phyloP scores from a whole-genome alignment of 1,140 invertebrate species.

The Drosophila prosaltans region DNA sequence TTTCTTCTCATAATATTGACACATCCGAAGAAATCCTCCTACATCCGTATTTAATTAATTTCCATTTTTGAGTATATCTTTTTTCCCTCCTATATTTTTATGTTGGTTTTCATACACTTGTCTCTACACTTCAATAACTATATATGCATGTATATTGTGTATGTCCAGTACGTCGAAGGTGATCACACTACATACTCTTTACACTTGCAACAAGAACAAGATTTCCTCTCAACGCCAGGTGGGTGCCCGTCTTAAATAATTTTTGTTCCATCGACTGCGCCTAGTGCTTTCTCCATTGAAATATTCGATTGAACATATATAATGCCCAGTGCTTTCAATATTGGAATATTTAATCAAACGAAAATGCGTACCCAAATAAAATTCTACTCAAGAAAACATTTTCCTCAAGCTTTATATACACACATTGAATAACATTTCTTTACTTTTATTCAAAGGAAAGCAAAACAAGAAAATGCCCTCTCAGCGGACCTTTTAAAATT shows the following conservation, averaged over 20 bases:
- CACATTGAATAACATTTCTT: too few relatives aligned
- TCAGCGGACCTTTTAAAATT: too few relatives aligned
- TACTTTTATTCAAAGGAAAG: too few relatives aligned
- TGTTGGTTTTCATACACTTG: background rate
- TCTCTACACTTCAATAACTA: conserved; percentile 6
- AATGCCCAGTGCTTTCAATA: background rate
- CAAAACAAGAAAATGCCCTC: too few relatives aligned
- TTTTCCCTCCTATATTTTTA: conserved; percentile 5
- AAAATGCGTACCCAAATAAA: conserved; percentile 2
- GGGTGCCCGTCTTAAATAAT: conserved; percentile 31
- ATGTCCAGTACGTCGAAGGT: conserved; percentile 55
- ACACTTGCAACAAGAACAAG: conserved; percentile 58
- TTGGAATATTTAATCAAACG: background rate
- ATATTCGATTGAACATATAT: background rate
- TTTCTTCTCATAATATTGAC: too few relatives aligned
- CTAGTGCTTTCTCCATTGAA: conserved; percentile 26
- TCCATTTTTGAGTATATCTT: background rate
- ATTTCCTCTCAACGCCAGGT: conserved; percentile 44
- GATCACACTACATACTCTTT: conserved; percentile 57
- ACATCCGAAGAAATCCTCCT: too few relatives aligned
- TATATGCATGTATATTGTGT: conserved; percentile 34
- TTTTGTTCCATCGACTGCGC: conserved; percentile 29
- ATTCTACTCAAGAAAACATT: background rate
- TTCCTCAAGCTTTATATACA: background rate
- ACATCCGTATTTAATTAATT: background rate